Conservation (phyloP, 2,888 invertebrate species). For the Geotrupes spiniger region DNA sequence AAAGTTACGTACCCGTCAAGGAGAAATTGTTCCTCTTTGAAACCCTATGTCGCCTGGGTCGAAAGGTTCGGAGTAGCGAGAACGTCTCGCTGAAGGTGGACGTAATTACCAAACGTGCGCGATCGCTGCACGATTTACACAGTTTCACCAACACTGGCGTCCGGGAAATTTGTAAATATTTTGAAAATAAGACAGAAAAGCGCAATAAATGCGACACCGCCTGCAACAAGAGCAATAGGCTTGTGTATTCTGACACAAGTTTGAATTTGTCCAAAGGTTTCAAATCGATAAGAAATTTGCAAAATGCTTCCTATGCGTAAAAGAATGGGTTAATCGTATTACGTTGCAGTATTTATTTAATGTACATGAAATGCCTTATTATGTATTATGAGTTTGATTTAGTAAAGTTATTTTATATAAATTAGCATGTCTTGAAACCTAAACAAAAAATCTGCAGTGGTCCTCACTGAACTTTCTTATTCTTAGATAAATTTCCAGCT, state of each 20-base stretch:
- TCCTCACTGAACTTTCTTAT: no score
- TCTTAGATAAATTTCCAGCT: no score
- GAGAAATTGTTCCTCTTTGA: slow-evolving; percentile 70
- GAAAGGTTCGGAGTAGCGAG: slow-evolving; percentile 63
- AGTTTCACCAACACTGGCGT: slow-evolving; percentile 53
- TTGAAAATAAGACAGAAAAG: slow-evolving; percentile 55
- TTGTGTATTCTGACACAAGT: background rate
- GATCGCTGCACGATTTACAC: slow-evolving; percentile 65
- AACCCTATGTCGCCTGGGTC: slow-evolving; percentile 62
- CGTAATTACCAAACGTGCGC: slow-evolving; percentile 57
- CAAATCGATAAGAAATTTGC: background rate
- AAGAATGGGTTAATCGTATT: background rate
- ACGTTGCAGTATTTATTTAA: slow-evolving; percentile 3
- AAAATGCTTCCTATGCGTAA: slow-evolving; percentile 1
- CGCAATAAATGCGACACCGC: background rate
- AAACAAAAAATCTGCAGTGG: no score
- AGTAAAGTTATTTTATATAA: no score
- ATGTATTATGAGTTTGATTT: no score
- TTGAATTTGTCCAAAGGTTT: background rate
- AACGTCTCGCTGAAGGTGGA: slow-evolving; percentile 55
- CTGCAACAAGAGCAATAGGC: background rate
- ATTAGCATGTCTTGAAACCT: no score
- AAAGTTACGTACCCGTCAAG: slow-evolving; percentile 67
- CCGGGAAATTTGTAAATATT: slow-evolving; percentile 68
- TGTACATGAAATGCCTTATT: no score